Evolutionary conservation across 2,888 invertebrate genomes (phyloP).

Genomic region (Ochropleura leucogaster): DNA sequence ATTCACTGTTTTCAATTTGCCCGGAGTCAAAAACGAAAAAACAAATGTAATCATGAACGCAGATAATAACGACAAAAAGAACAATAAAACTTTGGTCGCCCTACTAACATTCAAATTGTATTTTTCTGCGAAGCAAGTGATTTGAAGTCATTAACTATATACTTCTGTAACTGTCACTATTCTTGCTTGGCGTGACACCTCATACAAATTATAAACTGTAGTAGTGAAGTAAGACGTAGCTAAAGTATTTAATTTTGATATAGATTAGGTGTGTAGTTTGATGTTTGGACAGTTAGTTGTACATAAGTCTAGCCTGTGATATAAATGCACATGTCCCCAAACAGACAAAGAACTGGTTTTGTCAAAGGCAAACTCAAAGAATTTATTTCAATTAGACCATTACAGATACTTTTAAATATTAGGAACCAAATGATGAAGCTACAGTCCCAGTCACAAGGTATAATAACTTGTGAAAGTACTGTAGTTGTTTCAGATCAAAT

Average conservation of each 20-base stretch:
- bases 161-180: constrained; percentile 16
- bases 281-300: background rate
- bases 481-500: too few species aligned
- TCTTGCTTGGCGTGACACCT: constrained; percentile 29
- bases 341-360: too few species aligned
- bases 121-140: constrained; percentile 45
- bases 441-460: too few species aligned
- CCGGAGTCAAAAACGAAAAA: background rate
- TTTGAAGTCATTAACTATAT: constrained; percentile 32
- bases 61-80: constrained; percentile 30
- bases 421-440: too few species aligned
- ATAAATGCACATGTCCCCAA: background rate
- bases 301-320: background rate
- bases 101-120: constrained; percentile 22
- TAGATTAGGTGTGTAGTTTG: background rate
- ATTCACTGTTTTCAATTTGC: constrained; percentile 5
- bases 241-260: background rate
- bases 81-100: constrained; percentile 20
- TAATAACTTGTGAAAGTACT: too few species aligned
- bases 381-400: too few species aligned
- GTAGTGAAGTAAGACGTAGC: background rate
- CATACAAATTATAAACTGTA: constrained; percentile 12
- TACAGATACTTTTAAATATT: too few species aligned
- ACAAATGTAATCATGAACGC: background rate
- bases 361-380: too few species aligned